Evolutionary conservation across 2,888 invertebrate species (phyloP).

Genomic region (Mellilla xanthometata): DNA sequence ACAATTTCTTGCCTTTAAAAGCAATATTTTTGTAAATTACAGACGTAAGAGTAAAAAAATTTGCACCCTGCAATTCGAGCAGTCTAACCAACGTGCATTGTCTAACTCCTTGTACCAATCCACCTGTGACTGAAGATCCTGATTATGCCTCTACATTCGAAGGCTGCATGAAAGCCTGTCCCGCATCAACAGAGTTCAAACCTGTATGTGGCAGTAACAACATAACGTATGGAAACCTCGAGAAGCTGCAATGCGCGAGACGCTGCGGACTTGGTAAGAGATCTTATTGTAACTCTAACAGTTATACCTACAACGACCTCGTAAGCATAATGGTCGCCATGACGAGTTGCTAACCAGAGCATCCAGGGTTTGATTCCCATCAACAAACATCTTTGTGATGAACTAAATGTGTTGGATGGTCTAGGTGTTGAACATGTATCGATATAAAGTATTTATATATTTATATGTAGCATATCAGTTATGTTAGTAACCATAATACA

Average conservation of each 20-base stretch:
- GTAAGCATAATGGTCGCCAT: too few species aligned
- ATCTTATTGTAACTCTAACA: too few species aligned
- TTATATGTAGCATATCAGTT: too few species aligned
- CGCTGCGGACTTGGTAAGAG: conserved; percentile 69
- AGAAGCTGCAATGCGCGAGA: conserved; percentile 59
- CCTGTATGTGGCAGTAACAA: conserved; percentile 69
- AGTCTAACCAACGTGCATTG: conserved; percentile 1
- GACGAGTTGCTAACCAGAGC: too few species aligned
- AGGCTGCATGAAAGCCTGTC: conserved; percentile 21
- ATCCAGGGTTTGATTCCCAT: too few species aligned
- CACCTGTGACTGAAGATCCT: conserved; percentile 3
- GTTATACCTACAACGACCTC: too few species aligned
- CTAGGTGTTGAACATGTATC: too few species aligned
- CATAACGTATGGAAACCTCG: conserved; percentile 59
- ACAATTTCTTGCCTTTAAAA: too few species aligned
- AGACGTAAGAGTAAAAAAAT: conserved; percentile 21
- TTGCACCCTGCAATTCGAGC: conserved; percentile 8
- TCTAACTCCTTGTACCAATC: conserved; percentile 37
- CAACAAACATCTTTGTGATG: too few species aligned
- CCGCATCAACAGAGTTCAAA: conserved; percentile 61
- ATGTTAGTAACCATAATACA: too few species aligned
- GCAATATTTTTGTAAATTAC: conserved; percentile 6
- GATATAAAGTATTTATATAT: too few species aligned
- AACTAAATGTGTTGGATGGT: too few species aligned
- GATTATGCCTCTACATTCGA: not conserved